Percentiles rank a stretch among this genome's conserved stretches.
Evolutionary conservation across 2,888 invertebrate genomes (phyloP).

Genomic region (Petrophora chlorosata): DNA sequence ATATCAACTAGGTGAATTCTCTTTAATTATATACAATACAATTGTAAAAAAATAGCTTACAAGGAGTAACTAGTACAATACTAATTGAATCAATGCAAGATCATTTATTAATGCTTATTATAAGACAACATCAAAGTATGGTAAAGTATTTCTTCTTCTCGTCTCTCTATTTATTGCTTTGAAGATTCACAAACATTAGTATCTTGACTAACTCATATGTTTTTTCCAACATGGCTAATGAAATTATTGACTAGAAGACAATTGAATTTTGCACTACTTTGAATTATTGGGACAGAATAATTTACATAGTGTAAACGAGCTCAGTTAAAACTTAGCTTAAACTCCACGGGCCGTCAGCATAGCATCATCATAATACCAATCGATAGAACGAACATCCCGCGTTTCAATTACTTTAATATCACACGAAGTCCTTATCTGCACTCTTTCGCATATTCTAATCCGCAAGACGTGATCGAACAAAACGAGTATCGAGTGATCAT

Average conservation of each 20-base stretch:
- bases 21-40: too few relatives aligned
- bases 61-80: too few relatives aligned
- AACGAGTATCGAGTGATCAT: background rate
- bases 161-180: too few relatives aligned
- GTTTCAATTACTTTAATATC: constrained; percentile 12
- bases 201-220: too few relatives aligned
- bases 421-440: constrained; percentile 23
- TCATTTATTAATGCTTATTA: background rate
- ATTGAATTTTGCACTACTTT: background rate
- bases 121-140: background rate
- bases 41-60: too few relatives aligned
- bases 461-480: too few relatives aligned
- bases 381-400: too few relatives aligned
- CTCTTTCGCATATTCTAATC: constrained; percentile 6
- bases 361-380: constrained; percentile 11
- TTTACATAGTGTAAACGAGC: constrained; percentile 12
- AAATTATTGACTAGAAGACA: constrained; percentile 31
- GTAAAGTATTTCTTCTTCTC: background rate
- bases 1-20: too few relatives aligned
- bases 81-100: background rate
- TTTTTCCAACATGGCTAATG: too few relatives aligned
- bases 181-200: too few relatives aligned
- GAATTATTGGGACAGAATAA: constrained; percentile 8
- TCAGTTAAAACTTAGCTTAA: constrained; percentile 2
- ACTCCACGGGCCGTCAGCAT: constrained; percentile 3